Conservation (phyloP, 2,113 vertebrate genomes). For the Lophius piscatorius region DNA sequence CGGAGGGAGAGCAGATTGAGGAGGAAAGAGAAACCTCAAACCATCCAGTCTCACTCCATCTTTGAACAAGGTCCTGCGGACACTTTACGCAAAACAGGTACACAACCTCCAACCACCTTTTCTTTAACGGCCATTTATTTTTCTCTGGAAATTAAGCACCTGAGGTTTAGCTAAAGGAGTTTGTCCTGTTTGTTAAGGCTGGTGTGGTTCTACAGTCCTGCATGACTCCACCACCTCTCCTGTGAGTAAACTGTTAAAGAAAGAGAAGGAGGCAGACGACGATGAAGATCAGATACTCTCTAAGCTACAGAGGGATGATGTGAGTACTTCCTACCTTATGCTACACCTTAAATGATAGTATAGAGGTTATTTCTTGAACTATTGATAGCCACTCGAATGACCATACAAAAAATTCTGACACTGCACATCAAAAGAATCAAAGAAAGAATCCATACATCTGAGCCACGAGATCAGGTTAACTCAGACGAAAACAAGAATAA, state of each 20-base stretch:
- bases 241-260: slow-evolving; percentile 68
- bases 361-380: background rate
- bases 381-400: background rate
- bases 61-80: slow-evolving; percentile 82
- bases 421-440: too few species aligned
- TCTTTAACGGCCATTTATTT: background rate
- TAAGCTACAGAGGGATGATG: slow-evolving; percentile 80
- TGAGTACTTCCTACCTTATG: slow-evolving; percentile 35
- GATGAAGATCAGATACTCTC: slow-evolving; percentile 69
- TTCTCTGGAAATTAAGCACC: too few species aligned
- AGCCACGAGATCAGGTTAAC: too few species aligned
- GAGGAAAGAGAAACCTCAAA: slow-evolving; percentile 74
- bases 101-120: fast-evolving
- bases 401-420: too few species aligned
- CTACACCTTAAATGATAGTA: background rate
- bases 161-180: too few species aligned
- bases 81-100: slow-evolving; percentile 71
- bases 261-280: slow-evolving; percentile 65
- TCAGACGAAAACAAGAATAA: too few species aligned
- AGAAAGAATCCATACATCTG: too few species aligned
- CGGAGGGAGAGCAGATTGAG: slow-evolving; percentile 66
- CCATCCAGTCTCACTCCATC: slow-evolving; percentile 82
- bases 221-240: slow-evolving; percentile 48
- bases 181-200: slow-evolving; percentile 57
- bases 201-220: slow-evolving; percentile 47